Evolutionary conservation across 1,140 invertebrate genomes (phyloP), one percentile per base, ranked within the genome.

Genomic region (Eupristina koningsbergeri): DNA sequence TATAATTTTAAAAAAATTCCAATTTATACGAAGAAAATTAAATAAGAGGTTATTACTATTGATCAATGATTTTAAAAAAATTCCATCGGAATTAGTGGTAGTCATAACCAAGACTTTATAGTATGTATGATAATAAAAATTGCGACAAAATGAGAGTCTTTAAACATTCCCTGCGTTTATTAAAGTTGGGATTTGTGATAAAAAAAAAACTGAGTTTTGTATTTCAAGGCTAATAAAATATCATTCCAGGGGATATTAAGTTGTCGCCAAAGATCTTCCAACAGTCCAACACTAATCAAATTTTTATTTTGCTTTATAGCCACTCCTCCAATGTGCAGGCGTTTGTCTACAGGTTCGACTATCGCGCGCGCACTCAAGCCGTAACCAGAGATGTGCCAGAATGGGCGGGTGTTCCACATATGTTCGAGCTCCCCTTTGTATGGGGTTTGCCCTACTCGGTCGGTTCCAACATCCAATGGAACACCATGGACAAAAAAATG

Each of bases 361-460:
- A 95, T 85, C 95, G 96, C 79, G 94, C 96, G 0, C 94, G 94
- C 85, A 96, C 95, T 0, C 89, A 93, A 45, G 90, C 93, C 5
- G 94, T 93, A 17, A 93, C 93, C 26, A 94, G 94, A 9, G 94
- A 94, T 58, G 93, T 96, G 34, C 95, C 96, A 1, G 93, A 94
- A 29, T 96, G 96, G 96, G 93, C 96, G 0, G 94, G 94, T 58
- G 96, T 96, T 0, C 95, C 96, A 0, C 96, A 97, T 87, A 94
- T 96, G 89, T 96, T 95, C 86, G 96, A 97, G 87, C 91, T 96
- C 67, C 95, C 96, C 7, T 96, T 96, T 85, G 93, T 96, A 1
- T 96, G 96, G 94, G 96, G 96, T 6, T 91, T 96, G 84, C 96
- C 96, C 0, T 94, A 95, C 89, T 94, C 95, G 91, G 92, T 93